Conservation (phyloP, 2,113 vertebrate species). For the Amazona guildingii region DNA sequence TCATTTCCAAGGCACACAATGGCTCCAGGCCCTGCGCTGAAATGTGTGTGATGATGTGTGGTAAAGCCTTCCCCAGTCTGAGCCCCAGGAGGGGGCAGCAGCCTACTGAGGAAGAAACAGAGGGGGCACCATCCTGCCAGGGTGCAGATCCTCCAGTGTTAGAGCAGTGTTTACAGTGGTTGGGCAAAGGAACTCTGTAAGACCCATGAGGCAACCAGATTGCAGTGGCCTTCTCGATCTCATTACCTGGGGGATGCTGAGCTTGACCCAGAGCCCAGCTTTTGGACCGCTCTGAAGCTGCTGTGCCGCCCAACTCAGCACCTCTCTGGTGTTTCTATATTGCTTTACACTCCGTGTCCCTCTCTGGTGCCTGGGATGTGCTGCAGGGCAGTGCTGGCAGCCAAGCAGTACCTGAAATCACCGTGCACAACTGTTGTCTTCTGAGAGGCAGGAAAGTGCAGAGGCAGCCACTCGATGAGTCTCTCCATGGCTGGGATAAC, state of each 20-base stretch:
- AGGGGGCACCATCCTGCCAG: not conserved
- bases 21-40: not conserved
- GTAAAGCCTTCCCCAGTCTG: not conserved
- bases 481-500: constrained; percentile 80
- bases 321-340: not conserved
- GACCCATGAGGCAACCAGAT: not conserved
- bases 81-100: constrained; percentile 5
- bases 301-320: not conserved
- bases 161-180: not conserved
- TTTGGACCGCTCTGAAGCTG: not conserved
- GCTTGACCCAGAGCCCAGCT: not conserved
- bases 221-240: not conserved
- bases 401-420: constrained; percentile 78
- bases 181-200: not conserved
- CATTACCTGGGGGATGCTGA: not conserved
- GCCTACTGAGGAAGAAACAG: not conserved
- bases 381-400: not conserved
- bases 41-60: not conserved
- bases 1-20: not conserved
- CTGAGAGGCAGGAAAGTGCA: constrained; percentile 75
- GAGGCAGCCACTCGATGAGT: constrained; percentile 81
- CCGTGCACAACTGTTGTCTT: constrained; percentile 76
- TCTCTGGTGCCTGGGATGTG: not conserved
- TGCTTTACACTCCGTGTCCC: not conserved
- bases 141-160: not conserved